Evolutionary conservation across 2,797 vertebrate genomes (phyloP).

Genomic region (Ateles fusciceps): DNA sequence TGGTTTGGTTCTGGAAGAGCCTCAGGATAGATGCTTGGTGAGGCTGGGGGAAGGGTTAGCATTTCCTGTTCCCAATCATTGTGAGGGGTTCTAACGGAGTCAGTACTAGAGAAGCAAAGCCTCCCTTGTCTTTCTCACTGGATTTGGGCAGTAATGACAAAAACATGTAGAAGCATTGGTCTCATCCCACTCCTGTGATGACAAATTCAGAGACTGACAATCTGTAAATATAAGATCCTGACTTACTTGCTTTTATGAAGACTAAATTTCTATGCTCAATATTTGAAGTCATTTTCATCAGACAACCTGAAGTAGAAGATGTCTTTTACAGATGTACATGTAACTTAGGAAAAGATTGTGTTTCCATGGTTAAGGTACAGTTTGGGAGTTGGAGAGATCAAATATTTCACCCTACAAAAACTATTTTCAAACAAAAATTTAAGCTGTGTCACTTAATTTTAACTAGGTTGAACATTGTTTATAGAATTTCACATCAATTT

Average conservation of each 20-base stretch:
- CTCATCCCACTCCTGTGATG: background rate
- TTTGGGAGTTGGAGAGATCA: background rate
- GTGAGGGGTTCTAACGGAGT: fast-evolving
- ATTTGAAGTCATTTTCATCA: background rate
- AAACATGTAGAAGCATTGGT: background rate
- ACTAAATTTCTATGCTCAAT: background rate
- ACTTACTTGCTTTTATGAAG: background rate
- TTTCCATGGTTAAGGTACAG: background rate
- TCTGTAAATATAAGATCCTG: background rate
- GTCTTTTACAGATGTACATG: background rate
- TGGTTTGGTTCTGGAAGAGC: background rate
- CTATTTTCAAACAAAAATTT: background rate
- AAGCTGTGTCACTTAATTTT: background rate
- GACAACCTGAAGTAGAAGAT: background rate
- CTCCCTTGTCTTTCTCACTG: background rate
- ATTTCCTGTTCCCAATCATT: background rate
- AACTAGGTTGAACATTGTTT: background rate
- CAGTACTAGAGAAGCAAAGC: background rate
- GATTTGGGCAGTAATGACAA: background rate
- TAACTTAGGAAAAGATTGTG: background rate
- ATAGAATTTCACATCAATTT: background rate
- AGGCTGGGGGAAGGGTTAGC: background rate
- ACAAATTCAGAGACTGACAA: background rate
- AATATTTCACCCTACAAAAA: background rate
- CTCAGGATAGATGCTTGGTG: background rate